Percentiles rank a stretch among this genome's conserved stretches.
Conservation (phyloP, 2,888 invertebrate genomes). For the Amblyteles armatorius region DNA sequence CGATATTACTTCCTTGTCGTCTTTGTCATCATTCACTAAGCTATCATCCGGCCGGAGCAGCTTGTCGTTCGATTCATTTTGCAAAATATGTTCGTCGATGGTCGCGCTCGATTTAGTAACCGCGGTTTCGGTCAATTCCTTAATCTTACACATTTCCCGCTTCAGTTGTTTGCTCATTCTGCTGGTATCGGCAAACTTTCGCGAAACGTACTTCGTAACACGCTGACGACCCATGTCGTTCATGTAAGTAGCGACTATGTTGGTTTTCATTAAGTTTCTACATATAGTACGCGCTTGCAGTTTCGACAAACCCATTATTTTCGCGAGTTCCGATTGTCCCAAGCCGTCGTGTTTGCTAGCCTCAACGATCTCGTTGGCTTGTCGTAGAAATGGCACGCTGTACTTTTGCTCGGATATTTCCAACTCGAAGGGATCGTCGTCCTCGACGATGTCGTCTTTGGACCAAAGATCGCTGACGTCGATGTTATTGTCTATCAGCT, state of each 20-base stretch:
- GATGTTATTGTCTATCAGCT: constrained; percentile 86
- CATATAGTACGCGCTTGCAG: constrained; percentile 85
- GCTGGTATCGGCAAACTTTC: constrained; percentile 79
- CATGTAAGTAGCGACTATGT: constrained; percentile 85
- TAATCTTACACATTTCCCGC: constrained; percentile 80
- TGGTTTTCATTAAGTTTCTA: constrained; percentile 84
- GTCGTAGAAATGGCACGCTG: constrained; percentile 82
- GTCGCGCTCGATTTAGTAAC: neutral
- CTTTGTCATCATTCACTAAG: neutral
- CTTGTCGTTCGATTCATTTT: constrained; percentile 1
- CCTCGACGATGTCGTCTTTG: constrained; percentile 83
- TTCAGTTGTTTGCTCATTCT: constrained; percentile 79
- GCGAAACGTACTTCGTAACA: constrained; percentile 84
- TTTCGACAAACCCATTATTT: constrained; percentile 83
- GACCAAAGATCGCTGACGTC: constrained; percentile 85
- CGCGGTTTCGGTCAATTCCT: constrained; percentile 75
- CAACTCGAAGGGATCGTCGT: constrained; percentile 81
- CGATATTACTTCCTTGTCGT: neutral
- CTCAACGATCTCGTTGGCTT: constrained; percentile 86
- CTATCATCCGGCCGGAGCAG: neutral
- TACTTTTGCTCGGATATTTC: constrained; percentile 77
- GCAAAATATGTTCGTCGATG: neutral
- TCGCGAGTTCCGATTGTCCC: constrained; percentile 83
- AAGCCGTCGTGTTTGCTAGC: constrained; percentile 86
- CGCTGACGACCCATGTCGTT: constrained; percentile 87